phyloP scores from a whole-genome alignment of 2,113 vertebrate genomes.

The Silurus asotus region DNA sequence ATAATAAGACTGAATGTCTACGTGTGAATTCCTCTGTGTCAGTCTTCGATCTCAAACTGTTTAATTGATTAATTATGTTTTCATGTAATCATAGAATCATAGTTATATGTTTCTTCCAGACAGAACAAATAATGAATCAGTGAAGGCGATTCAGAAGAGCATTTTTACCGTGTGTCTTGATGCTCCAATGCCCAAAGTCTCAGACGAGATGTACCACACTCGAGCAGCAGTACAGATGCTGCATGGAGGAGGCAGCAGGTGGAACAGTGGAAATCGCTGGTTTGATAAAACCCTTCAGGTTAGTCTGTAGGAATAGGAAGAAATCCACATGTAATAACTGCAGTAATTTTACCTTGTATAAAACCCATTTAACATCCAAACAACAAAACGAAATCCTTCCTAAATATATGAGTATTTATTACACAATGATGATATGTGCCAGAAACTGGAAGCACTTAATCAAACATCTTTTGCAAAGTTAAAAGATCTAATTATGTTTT shows the following conservation, averaged over 20 bases:
- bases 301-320: not conserved
- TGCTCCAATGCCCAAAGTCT: conserved; percentile 73
- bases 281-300: conserved; percentile 98
- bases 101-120: conserved; percentile 68
- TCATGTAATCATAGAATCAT: too few relatives aligned
- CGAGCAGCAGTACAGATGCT: conserved; percentile 88
- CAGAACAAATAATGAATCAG: conserved; percentile 86
- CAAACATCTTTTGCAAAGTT: not conserved
- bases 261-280: conserved; percentile 95
- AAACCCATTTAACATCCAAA: not conserved
- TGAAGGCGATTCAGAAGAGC: conserved; percentile 86
- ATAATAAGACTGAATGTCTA: too few relatives aligned
- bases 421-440: too few relatives aligned
- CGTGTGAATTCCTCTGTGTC: too few relatives aligned
- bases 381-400: not conserved
- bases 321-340: not conserved
- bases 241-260: conserved; percentile 84
- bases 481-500: not conserved
- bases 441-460: too few relatives aligned
- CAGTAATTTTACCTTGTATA: too few relatives aligned
- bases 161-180: conserved; percentile 92
- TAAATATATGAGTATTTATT: too few relatives aligned
- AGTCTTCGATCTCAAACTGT: not conserved
- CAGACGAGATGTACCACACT: conserved; percentile 76
- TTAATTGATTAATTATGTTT: too few relatives aligned